Evolutionary conservation across 2,797 vertebrate species (phyloP), one percentile per base, ranked within the genome.

Genomic region (Acrossocheilus wenchowensis): DNA sequence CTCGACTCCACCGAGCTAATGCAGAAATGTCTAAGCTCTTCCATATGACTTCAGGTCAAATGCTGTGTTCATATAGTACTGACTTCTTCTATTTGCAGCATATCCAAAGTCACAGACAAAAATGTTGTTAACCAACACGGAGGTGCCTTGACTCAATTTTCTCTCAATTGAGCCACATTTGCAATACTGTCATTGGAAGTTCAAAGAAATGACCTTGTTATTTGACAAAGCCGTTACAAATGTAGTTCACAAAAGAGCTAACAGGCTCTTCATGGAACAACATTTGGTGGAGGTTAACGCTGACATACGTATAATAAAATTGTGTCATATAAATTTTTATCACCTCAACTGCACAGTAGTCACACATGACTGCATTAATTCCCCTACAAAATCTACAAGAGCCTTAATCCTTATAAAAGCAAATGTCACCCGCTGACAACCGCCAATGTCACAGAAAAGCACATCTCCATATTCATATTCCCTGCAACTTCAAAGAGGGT

Each of bases 281-380:
- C 54, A 75, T 81, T 72, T 45, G 64, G 45, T 39, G 36, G 54
- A 83, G 75, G 86, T 87, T 86, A 84, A 84, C 54, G 43, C 81
- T 81, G 81, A 62, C 62, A 81, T 8, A 6, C 3, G 30, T 64
- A 11, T 36, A 82, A 81, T 85, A 86, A 89, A 89, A 83, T 81
- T 69, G 50, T 60, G 43, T 73, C 71, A 34, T 69, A 82, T 86
- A 82, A 78, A 75, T 68, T 52, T 30, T 68, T 43, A 86, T 74
- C 30, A 39, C 71, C 41, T 78, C 36, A 78, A 66, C 50, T 4
- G 82, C 54, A 21, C 21, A 52, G 57, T 60, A 26, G 87, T 66
- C 84, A 84, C 30, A 74, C 82, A 79, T 73, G 48, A 41, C 57
- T 69, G 77, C 80, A 69, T 89, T 86, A 80, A 86, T 30, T 43